These are phyloP conservation scores for Rhinopomastus cyanomelas DNA, from an alignment of 2,113 vertebrate species.

Conservation along the genomic window DNA sequence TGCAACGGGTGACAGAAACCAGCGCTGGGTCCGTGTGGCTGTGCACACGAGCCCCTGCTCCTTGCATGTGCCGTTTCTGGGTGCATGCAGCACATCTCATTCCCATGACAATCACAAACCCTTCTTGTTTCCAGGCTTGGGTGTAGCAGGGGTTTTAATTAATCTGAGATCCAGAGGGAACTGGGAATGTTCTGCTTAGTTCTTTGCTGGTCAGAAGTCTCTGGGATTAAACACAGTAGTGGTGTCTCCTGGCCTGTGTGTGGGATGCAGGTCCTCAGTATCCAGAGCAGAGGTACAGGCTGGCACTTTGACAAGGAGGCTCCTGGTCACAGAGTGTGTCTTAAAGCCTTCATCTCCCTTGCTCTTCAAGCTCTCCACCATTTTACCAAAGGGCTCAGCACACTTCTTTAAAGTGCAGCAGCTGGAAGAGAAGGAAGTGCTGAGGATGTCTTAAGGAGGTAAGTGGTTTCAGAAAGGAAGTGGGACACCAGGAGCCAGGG, in stretches of 20 bases:
- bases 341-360: too few relatives aligned
- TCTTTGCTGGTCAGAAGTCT: neutral
- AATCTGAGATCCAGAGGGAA: neutral
- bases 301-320: neutral
- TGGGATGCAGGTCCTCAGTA: neutral
- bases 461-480: neutral
- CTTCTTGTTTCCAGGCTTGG: neutral
- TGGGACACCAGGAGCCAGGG: accelerated
- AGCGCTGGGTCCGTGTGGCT: neutral
- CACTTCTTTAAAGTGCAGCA: neutral
- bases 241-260: neutral
- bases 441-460: neutral
- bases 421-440: neutral
- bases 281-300: neutral
- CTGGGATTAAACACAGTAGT: accelerated
- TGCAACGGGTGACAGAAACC: neutral
- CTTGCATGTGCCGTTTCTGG: too few relatives aligned
- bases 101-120: accelerated
- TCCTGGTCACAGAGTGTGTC: too few relatives aligned
- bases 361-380: accelerated
- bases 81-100: accelerated
- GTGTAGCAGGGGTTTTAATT: accelerated
- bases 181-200: too few relatives aligned
- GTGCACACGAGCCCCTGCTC: accelerated
- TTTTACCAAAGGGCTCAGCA: neutral